Evolutionary conservation across 2,888 invertebrate genomes (phyloP).

Genomic region (Machimus rusticus): DNA sequence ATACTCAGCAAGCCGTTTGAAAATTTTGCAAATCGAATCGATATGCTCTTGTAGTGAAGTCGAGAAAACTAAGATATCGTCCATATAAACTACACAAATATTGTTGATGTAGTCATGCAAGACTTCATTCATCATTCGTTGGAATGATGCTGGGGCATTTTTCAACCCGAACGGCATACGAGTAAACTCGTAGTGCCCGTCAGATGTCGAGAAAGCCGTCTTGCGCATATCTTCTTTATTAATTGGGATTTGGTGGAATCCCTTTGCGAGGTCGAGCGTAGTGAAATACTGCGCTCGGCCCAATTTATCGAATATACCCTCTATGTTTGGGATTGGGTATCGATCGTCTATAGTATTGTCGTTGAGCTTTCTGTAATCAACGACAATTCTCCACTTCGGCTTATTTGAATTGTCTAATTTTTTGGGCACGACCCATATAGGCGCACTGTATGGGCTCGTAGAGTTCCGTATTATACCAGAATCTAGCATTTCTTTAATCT

Average conservation of each 20-base stretch:
- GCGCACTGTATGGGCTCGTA: not conserved
- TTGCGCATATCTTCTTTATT: slow-evolving; percentile 36
- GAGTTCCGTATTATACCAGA: too few species aligned
- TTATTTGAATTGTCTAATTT: slow-evolving; percentile 37
- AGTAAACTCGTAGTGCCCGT: slow-evolving; percentile 42
- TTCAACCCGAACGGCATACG: not conserved
- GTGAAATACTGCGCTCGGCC: not conserved
- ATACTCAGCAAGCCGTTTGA: slow-evolving; percentile 17
- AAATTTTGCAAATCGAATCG: slow-evolving; percentile 29
- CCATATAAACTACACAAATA: slow-evolving; percentile 22
- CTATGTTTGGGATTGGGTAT: slow-evolving; percentile 43
- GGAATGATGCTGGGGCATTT: not conserved
- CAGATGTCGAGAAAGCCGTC: slow-evolving; percentile 41
- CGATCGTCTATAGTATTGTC: slow-evolving; percentile 31
- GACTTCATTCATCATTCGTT: slow-evolving; percentile 2
- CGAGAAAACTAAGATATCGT: slow-evolving; percentile 40
- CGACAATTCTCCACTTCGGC: slow-evolving; percentile 40
- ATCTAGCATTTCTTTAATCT: too few species aligned
- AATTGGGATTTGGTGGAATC: slow-evolving; percentile 44
- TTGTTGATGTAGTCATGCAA: slow-evolving; percentile 38
- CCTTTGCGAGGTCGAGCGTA: slow-evolving; percentile 36
- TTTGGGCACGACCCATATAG: slow-evolving; percentile 51
- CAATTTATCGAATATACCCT: slow-evolving; percentile 38
- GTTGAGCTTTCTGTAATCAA: slow-evolving; percentile 30
- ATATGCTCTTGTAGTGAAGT: slow-evolving; percentile 40